Evolutionary conservation across 1,140 invertebrate species (phyloP).

Genomic region (Anastatus disparis): DNA sequence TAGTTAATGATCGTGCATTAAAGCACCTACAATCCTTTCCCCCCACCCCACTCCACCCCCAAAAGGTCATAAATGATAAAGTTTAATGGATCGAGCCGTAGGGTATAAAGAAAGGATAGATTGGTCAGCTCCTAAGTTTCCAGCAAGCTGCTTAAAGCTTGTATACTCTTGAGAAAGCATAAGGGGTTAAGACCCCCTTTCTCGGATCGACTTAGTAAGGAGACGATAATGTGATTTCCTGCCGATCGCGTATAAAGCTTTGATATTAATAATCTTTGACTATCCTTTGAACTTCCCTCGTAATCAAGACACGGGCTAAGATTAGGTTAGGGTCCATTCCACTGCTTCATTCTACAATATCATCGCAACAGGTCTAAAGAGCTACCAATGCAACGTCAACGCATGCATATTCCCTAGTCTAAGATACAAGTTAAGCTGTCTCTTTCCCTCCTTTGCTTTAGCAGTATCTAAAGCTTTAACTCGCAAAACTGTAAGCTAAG

Average conservation of each 20-base stretch:
- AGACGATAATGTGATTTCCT: conserved; percentile 32
- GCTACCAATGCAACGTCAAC: conserved; percentile 18
- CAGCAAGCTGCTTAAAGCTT: conserved; percentile 23
- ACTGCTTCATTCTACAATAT: neutral
- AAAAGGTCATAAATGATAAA: conserved; percentile 30
- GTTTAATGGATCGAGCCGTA: conserved; percentile 27
- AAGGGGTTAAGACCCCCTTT: too few species aligned
- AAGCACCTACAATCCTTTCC: too few species aligned
- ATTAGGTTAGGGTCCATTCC: conserved; percentile 32
- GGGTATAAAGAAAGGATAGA: neutral
- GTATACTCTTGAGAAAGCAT: neutral
- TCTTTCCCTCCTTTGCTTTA: too few species aligned
- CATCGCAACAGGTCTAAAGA: conserved; percentile 28
- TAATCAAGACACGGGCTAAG: conserved; percentile 31
- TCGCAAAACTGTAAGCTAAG: too few species aligned
- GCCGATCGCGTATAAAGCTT: conserved; percentile 6
- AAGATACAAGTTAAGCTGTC: too few species aligned
- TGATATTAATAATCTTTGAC: conserved; percentile 36
- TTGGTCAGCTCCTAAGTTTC: conserved; percentile 24
- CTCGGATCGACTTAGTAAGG: conserved; percentile 19
- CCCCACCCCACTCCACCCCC: too few species aligned
- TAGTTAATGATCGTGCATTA: conserved; percentile 15
- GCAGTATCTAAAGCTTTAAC: too few species aligned
- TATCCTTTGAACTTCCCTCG: conserved; percentile 7
- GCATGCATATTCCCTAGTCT: conserved; percentile 18